Base-by-base conservation (phyloP, 2,888 invertebrate genomes). In the Gastracanthus pulcherrimus region DNA sequence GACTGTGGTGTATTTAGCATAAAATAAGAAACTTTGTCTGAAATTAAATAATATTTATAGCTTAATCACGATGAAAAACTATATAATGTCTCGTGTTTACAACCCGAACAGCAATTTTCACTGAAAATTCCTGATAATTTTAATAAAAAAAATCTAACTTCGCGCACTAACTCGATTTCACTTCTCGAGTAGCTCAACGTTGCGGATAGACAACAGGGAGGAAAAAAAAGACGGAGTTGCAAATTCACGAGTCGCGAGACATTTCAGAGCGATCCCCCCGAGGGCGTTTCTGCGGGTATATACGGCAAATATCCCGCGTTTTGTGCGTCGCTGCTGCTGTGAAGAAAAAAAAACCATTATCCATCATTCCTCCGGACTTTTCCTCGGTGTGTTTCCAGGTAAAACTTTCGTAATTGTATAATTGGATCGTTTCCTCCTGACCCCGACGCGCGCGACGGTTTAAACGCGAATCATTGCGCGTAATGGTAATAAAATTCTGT, bases 361-460 rank as follows among this genome's bases (percentile, higher is more conserved):
- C 60, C 69, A 58, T 80, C 69, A 74, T 80, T 79, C 66, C 29
- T 26, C 19, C 38, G 55, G 67, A 26, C 41, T 67, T 55, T 64
- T 67, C n/a, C 29, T 31, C n/a, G 36, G 75, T 4, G 6, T 5
- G n/a, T 16, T 72, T 78, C 48, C 62, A 66, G 41, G 71, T 71
- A 77, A 36, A 31, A 9, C 74, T 80, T 80, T 74, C 67, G 67
- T 79, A 79, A 74, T 79, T 75, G 74, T 69, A 74, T 80, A 67
- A 80, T 80, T 69, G 80, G 69, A 60, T 48, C 67, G 60, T 80
- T 80, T 74, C 66, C 31, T 41, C 19, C 34, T 45, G 60, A 60
- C 77, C 67, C n/a, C n/a, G n/a, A n/a, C n/a, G n/a, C n/a, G n/a
- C 36, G 51, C 11, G 26, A 36, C 38, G 9, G 58, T 23, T n/a